Evolutionary conservation across 2,888 invertebrate genomes (phyloP), one percentile per base, ranked within the genome.

Genomic region (Eupithecia subfuscata): DNA sequence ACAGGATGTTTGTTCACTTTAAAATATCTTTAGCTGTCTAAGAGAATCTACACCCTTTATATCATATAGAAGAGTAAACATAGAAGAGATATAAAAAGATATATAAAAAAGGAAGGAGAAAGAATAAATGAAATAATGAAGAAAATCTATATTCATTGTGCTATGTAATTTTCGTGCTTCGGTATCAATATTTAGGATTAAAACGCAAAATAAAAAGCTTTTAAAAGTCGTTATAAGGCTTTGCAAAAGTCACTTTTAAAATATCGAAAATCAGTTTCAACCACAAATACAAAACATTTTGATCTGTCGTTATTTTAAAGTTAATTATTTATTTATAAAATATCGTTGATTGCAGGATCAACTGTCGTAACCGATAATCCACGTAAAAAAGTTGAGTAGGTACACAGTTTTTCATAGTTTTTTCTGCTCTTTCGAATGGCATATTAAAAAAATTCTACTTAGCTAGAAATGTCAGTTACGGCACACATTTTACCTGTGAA

Each of bases 181-280:
- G n/a, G n/a, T 56, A 56, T 56, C 9, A 60, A 60, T 25, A 60
- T 14, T 22, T 22, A 56, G 8, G 2, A 25, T 1, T 60, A 60
- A 60, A 12, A 60, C 22, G 56, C 22, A 22, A 56, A 56, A 22
- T 56, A 56, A 22, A 48, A 48, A 18, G 48, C 48, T 48, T 48
- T 3, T 56, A 56, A n/a, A n/a, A 56, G n/a, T 52, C n/a, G 2
- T 52, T n/a, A 48, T 45, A 45, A 56, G 56, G 56, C 56, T 56
- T 56, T 56, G 56, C 56, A 56, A 60, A 60, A 60, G 56, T 60
- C 56, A 12, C 56, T n/a, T 52, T 56, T 60, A 25, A 60, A 25
- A 12, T 5, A 25, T 25, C 25, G 56, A 56, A 56, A 56, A 56
- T 22, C 52, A n/a, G 52, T n/a, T n/a, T n/a, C 6, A 22, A 11